phyloP scores from a whole-genome alignment of 2,797 vertebrate species.

The Brachyrhaphis roseni region DNA sequence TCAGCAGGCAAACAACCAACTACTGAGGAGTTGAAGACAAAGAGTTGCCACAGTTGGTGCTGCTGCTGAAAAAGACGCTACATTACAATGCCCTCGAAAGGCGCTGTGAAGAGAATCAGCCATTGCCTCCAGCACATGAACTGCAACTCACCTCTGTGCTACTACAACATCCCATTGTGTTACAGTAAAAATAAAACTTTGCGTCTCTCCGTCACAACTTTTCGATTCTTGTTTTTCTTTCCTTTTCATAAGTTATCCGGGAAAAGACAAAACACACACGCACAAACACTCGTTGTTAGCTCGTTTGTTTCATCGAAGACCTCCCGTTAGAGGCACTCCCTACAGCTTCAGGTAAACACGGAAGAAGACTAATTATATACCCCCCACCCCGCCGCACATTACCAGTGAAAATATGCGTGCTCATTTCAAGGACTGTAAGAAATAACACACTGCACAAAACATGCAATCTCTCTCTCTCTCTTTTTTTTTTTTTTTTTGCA shows the following conservation, averaged over 20 bases:
- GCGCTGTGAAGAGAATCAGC: background rate
- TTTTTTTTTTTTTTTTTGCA: background rate
- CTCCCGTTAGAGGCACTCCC: background rate
- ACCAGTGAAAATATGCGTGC: constrained; percentile 9
- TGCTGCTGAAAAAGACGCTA: constrained; percentile 18
- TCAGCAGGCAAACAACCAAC: constrained; percentile 11
- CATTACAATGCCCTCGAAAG: constrained; percentile 4
- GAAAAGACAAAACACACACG: fast-evolving
- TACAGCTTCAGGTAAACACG: constrained; percentile 58
- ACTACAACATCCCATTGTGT: constrained; percentile 73
- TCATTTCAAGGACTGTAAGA: constrained; percentile 21
- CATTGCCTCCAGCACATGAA: background rate
- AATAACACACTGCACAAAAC: background rate
- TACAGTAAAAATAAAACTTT: constrained; percentile 34
- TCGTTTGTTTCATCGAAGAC: background rate
- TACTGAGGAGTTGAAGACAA: constrained; percentile 24
- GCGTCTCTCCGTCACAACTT: background rate
- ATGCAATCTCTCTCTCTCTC: too few species aligned
- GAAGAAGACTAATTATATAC: constrained; percentile 47
- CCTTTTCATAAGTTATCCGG: constrained; percentile 6
- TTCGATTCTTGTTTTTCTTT: background rate
- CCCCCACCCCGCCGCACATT: background rate
- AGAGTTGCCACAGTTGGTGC: constrained; percentile 6
- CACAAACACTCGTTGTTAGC: background rate
- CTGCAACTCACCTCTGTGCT: constrained; percentile 69